Conservation (phyloP, 2,113 vertebrate genomes). For the Struthio camelus region DNA sequence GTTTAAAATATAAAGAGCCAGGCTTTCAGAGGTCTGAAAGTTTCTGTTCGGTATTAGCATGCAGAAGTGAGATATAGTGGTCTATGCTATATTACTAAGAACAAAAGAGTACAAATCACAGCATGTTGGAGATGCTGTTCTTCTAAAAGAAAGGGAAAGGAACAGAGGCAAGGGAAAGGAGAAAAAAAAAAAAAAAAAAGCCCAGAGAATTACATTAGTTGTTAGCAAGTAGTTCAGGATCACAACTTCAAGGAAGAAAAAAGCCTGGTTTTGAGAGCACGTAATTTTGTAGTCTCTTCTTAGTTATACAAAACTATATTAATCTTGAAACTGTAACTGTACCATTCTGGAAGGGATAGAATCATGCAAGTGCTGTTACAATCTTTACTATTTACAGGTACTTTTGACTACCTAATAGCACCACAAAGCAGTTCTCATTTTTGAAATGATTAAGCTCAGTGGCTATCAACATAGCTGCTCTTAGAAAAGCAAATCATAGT, state of each 20-base stretch:
- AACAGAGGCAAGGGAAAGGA: not conserved
- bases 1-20: not conserved
- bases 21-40: not conserved
- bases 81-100: not conserved
- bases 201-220: not conserved
- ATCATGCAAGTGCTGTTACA: conserved; percentile 20
- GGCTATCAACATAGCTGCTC: not conserved
- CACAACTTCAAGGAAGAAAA: not conserved
- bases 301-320: not conserved
- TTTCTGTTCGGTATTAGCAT: not conserved
- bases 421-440: not conserved
- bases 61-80: not conserved
- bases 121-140: not conserved
- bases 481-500: conserved; percentile 16
- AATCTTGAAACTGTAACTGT: conserved; percentile 19
- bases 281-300: not conserved
- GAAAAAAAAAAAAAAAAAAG: not conserved
- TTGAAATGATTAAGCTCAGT: not conserved
- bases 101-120: not conserved
- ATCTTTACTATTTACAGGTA: conserved; percentile 7
- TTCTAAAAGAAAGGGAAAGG: not conserved
- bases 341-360: not conserved
- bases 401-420: conserved; percentile 10
- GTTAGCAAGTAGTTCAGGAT: not conserved
- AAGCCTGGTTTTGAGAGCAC: not conserved